A percentile compares a stretch with the other conserved stretches of the same genome.
phyloP scores from a whole-genome alignment of 2,888 invertebrate species.

The Cataglyphis cursor region DNA sequence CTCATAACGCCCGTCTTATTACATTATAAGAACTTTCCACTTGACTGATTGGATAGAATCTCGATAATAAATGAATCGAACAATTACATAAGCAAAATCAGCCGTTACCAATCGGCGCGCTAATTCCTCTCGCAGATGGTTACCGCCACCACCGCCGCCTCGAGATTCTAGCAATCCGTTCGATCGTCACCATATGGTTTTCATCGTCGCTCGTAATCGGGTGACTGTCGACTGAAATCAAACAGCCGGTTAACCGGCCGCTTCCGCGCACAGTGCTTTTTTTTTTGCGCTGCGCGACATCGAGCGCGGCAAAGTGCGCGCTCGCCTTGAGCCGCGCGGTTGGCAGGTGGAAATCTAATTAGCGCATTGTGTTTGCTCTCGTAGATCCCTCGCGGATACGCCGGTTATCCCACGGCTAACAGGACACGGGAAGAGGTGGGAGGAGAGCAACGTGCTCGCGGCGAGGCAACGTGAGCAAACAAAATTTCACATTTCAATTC shows the following conservation, averaged over 20 bases:
- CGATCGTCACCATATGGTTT: constrained; percentile 51
- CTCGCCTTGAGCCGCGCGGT: constrained; percentile 46
- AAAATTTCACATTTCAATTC: constrained; percentile 44
- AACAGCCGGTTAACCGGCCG: constrained; percentile 60
- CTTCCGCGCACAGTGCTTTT: constrained; percentile 65
- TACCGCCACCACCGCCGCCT: constrained; percentile 21
- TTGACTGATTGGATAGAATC: constrained; percentile 7
- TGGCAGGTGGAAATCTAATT: constrained; percentile 76
- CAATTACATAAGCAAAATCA: constrained; percentile 39
- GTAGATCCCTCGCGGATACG: constrained; percentile 67
- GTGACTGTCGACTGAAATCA: constrained; percentile 59
- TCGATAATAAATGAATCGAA: constrained; percentile 39
- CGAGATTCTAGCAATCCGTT: constrained; percentile 49
- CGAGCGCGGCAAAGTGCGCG: constrained; percentile 21
- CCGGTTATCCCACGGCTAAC: constrained; percentile 65
- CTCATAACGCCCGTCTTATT: neutral
- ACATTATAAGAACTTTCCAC: neutral
- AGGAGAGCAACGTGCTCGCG: constrained; percentile 8
- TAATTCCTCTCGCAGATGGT: constrained; percentile 50
- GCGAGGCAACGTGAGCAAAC: constrained; percentile 40
- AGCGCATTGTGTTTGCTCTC: constrained; percentile 69
- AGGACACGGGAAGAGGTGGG: neutral
- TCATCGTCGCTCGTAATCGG: constrained; percentile 40
- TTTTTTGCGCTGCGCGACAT: constrained; percentile 55
- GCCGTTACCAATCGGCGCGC: constrained; percentile 28